phyloP scores from a whole-genome alignment of 2,797 vertebrate genomes.

The Enteromius afrohamiltoni region DNA sequence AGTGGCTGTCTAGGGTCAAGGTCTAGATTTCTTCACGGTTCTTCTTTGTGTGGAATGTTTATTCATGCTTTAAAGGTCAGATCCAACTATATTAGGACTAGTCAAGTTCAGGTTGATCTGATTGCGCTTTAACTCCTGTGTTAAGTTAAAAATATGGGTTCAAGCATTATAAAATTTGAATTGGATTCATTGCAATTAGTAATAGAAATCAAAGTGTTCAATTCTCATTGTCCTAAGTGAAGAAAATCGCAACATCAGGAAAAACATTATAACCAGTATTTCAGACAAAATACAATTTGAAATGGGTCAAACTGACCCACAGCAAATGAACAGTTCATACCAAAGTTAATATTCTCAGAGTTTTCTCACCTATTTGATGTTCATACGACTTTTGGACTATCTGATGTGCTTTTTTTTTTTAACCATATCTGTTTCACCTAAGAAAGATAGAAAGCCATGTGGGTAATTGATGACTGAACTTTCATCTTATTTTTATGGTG shows the following conservation, averaged over 20 bases:
- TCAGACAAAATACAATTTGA: background rate
- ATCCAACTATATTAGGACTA: background rate
- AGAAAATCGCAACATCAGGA: background rate
- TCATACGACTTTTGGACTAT: background rate
- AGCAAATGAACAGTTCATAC: background rate
- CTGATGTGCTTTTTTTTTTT: background rate
- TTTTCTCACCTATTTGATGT: background rate
- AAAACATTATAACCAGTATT: background rate
- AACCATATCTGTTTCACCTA: background rate
- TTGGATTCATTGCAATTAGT: background rate
- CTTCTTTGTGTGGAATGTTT: background rate
- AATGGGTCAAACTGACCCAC: background rate
- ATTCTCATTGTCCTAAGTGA: background rate
- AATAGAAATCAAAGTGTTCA: background rate
- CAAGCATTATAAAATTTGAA: background rate
- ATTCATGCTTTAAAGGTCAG: slow-evolving; percentile 9
- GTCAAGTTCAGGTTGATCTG: background rate
- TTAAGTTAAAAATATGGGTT: background rate
- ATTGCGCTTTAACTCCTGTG: background rate
- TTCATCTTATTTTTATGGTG: background rate
- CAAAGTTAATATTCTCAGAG: background rate
- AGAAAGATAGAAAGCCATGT: background rate
- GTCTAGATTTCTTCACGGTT: background rate
- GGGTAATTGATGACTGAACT: background rate
- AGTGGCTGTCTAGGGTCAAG: background rate